Base-by-base conservation (phyloP, 2,113 vertebrate genomes). In the Scytalopus superciliaris region DNA sequence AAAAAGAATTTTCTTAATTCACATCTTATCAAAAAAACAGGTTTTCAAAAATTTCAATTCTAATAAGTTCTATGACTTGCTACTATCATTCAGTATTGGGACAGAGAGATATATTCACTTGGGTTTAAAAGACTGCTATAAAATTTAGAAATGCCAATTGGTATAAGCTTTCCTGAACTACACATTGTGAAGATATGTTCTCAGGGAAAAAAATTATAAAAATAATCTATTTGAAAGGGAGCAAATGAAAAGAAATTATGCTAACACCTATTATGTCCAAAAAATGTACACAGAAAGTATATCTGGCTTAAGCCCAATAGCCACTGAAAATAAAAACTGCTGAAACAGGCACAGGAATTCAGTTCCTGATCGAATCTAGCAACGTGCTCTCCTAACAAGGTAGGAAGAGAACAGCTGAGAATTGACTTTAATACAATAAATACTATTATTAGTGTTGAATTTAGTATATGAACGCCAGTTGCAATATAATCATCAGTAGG, bases 131-230 rank as follows among this genome's bases (percentile, higher is more conserved):
- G 2, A 55, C 42, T 3, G 2, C 15, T 47, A 33, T 35, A 52
- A 55, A 50, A 79, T 56, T 63, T 37, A 13, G 27, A 72, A 63
- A 63, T 70, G 39, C 4, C 21, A 85, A 47, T 12, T 2, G 1
- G 14, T 44, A 80, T 6, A 62, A 79, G 28, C 8, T 47, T 83
- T 88, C 27, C 44, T 83, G 24, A 90, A 35, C 12, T 14, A 67
- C 6, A n/a, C 7, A 3, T 39, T 57, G 60, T 4, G 6, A n/a
- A 42, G 5, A 3, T 2, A 49, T 7, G 5, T 33, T 64, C 21
- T 39, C 18, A 49, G 10, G 3, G 21, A 35, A 84, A 25, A 40
- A 69, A 42, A 23, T 0, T 3, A 16, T 5, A n/a, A 37, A 77
- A 73, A 14, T 2, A 22, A 35, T 44, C 10, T 62, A 12, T 24